Conservation (phyloP, 2,113 vertebrate genomes). For the Phyllopteryx taeniolatus region DNA sequence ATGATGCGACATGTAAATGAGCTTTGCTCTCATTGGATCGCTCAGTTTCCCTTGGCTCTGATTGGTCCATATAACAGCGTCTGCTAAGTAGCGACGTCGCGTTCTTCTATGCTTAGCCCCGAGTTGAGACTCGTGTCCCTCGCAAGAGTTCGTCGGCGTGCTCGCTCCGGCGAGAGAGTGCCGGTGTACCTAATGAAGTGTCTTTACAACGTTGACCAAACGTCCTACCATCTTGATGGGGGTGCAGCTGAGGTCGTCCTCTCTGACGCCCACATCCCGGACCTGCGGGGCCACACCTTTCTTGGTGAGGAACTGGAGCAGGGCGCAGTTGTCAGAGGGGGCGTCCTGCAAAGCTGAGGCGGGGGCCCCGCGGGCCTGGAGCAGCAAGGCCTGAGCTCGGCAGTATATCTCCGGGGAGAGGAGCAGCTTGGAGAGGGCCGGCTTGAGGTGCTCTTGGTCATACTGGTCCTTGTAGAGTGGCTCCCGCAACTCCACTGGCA, state of each 20-base stretch:
- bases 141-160: too few species aligned
- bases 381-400: conserved; percentile 70
- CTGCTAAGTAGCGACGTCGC: too few species aligned
- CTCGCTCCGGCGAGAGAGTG: neutral
- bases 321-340: conserved; percentile 60
- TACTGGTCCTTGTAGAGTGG: conserved; percentile 83
- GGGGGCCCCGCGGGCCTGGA: conserved; percentile 47
- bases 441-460: conserved; percentile 81
- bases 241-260: conserved; percentile 75
- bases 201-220: neutral
- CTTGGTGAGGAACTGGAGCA: conserved; percentile 78
- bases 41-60: too few species aligned
- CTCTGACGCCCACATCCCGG: conserved; percentile 71
- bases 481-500: conserved; percentile 81
- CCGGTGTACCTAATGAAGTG: neutral
- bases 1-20: too few species aligned
- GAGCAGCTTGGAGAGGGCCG: conserved; percentile 77
- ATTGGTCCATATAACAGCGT: too few species aligned
- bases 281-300: conserved; percentile 71
- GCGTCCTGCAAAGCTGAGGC: conserved; percentile 37
- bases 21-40: too few species aligned
- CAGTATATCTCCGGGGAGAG: conserved; percentile 84
- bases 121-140: too few species aligned
- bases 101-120: too few species aligned
- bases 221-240: conserved; percentile 82